Percentiles rank a stretch among this genome's conserved stretches.
Evolutionary conservation across 2,797 vertebrate genomes (phyloP).

Genomic region (Lacerta agilis): DNA sequence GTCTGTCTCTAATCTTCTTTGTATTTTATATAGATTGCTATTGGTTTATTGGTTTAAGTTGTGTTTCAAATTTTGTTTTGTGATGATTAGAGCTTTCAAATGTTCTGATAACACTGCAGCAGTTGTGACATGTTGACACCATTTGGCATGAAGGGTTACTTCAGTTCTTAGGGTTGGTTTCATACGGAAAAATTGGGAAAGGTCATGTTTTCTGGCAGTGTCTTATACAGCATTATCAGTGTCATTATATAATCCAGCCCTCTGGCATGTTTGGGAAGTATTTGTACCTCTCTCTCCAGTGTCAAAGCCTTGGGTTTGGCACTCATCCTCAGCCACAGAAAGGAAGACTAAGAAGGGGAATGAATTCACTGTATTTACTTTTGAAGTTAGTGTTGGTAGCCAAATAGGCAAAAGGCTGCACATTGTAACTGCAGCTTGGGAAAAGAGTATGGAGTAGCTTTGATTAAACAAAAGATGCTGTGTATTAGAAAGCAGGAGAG

Average conservation of each 20-base stretch:
- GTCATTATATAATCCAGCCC: neutral
- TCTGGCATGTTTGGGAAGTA: neutral
- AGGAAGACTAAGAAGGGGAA: neutral
- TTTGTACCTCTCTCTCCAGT: constrained; percentile 6
- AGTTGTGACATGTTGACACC: neutral
- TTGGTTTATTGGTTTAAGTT: no score
- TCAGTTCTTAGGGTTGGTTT: neutral
- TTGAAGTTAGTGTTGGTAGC: constrained; percentile 32
- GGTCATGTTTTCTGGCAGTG: neutral
- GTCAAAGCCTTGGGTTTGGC: constrained; percentile 31
- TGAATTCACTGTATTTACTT: constrained; percentile 48
- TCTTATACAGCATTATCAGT: neutral
- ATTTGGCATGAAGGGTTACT: neutral
- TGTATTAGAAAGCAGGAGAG: constrained; percentile 11
- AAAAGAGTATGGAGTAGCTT: constrained; percentile 28
- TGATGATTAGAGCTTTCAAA: neutral
- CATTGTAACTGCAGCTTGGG: constrained; percentile 26
- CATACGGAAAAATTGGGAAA: neutral
- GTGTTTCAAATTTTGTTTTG: no score
- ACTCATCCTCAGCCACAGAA: constrained; percentile 30
- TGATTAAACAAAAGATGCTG: constrained; percentile 53
- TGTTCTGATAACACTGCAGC: neutral
- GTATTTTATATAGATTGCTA: no score
- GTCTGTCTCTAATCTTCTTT: no score
- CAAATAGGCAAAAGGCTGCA: constrained; percentile 67